Base-by-base conservation (phyloP, 1,140 invertebrate genomes). In the Thaumetopoea pityocampa region DNA sequence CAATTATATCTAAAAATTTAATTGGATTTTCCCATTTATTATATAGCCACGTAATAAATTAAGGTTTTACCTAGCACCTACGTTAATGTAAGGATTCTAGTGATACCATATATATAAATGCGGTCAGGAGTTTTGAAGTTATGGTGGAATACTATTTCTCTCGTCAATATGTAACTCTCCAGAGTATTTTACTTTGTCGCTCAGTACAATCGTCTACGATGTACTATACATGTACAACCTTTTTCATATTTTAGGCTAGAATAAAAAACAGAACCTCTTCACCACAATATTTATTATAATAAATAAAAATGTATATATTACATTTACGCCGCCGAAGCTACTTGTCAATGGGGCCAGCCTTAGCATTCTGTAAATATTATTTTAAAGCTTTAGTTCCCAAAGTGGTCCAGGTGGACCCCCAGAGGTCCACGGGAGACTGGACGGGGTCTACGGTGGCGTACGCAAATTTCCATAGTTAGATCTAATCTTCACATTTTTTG, bases 291-390 rank as follows among this genome's bases (percentile, higher is more conserved):
- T 74, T 77, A 77, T n/a, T n/a, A n/a, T n/a, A n/a, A n/a, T n/a
- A n/a, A n/a, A 72, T 77, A 79, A 77, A 70, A 69, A 79, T 76
- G 67, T 63, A 69, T 64, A 68, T 67, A 67, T 69, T 69, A 67
- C 66, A 62, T 52, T 61, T 58, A 70, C 55, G 64, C 56, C 50
- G 67, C 65, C 52, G 57, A 77, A 73, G 69, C 69, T 64, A 57
- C 57, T 55, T 35, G 37, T 50, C 32, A 56, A 37, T 63, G 60
- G 55, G 52, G 61, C 56, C 65, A 67, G 68, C 66, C 61, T 52
- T 66, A 66, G 66, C 67, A 56, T 52, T 46, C 36, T 40, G 43
- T 46, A 42, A 43, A 47, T 51, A 51, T 41, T 53, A 11, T 51
- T 50, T 54, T 45, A 51, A 70, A 67, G 64, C 67, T 65, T 20